Evolutionary conservation across 2,797 vertebrate species (phyloP).

Genomic region (Aplochiton taeniatus): DNA sequence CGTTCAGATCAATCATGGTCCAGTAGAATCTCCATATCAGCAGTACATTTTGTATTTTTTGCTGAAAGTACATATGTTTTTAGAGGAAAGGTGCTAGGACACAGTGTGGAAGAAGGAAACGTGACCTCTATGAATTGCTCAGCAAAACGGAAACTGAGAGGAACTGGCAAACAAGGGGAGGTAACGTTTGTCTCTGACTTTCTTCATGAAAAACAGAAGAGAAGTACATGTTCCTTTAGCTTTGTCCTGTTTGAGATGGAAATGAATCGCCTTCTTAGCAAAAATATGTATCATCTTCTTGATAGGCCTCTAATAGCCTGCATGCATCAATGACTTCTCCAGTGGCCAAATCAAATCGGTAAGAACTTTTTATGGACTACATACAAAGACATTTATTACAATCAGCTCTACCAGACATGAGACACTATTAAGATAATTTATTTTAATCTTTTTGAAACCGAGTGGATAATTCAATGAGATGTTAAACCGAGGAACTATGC

Average conservation of each 20-base stretch:
- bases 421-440: too few relatives aligned
- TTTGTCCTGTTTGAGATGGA: too few relatives aligned
- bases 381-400: background rate
- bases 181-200: conserved; percentile 5
- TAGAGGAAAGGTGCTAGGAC: background rate
- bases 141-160: conserved; percentile 38
- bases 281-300: too few relatives aligned
- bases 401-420: background rate
- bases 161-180: conserved; percentile 22
- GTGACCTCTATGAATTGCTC: conserved; percentile 40
- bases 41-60: background rate
- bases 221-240: background rate
- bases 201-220: background rate
- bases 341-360: background rate
- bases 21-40: background rate
- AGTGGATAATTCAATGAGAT: too few relatives aligned
- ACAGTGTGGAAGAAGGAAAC: conserved; percentile 41
- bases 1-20: too few relatives aligned
- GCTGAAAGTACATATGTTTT: too few relatives aligned
- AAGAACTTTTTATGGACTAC: background rate
- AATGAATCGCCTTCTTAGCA: too few relatives aligned
- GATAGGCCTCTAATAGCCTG: too few relatives aligned
- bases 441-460: too few relatives aligned
- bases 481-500: too few relatives aligned
- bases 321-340: background rate